phyloP scores from a whole-genome alignment of 2,888 invertebrate species.

The Neocrepidodera transversa region DNA sequence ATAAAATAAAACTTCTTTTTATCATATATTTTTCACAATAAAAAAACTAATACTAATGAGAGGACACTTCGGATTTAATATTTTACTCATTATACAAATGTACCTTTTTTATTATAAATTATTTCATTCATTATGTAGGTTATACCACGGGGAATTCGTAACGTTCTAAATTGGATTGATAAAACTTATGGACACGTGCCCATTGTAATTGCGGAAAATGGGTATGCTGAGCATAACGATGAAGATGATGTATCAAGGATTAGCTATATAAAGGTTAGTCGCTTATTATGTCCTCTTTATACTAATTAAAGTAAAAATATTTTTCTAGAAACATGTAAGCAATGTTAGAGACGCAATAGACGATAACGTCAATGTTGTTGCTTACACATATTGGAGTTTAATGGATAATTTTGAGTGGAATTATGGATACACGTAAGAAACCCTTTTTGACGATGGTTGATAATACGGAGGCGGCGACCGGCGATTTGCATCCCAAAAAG shows the following conservation, averaged over 20 bases:
- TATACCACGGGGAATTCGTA: slow-evolving; percentile 66
- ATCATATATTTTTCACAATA: no score
- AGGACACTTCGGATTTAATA: no score
- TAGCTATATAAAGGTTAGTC: neutral
- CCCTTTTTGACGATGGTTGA: no score
- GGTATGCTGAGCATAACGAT: slow-evolving; percentile 50
- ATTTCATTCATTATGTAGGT: slow-evolving; percentile 49
- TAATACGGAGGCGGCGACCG: no score
- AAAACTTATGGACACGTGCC: slow-evolving; percentile 59
- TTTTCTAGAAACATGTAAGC: slow-evolving; percentile 22
- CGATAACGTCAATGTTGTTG: slow-evolving; percentile 40
- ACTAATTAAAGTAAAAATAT: neutral
- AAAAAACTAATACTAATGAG: no score
- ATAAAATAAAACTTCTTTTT: no score
- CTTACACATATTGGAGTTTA: slow-evolving; percentile 44
- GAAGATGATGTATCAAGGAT: slow-evolving; percentile 22
- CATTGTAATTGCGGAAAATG: slow-evolving; percentile 65
- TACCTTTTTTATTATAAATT: no score
- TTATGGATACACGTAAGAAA: slow-evolving; percentile 31
- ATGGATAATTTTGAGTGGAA: slow-evolving; percentile 47
- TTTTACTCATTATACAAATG: no score
- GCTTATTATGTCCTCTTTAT: no score
- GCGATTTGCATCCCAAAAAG: no score
- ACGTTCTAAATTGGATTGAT: slow-evolving; percentile 59
- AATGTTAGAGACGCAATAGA: slow-evolving; percentile 38